Base-by-base conservation (phyloP, 2,888 invertebrate species). In the Buathra laborator region DNA sequence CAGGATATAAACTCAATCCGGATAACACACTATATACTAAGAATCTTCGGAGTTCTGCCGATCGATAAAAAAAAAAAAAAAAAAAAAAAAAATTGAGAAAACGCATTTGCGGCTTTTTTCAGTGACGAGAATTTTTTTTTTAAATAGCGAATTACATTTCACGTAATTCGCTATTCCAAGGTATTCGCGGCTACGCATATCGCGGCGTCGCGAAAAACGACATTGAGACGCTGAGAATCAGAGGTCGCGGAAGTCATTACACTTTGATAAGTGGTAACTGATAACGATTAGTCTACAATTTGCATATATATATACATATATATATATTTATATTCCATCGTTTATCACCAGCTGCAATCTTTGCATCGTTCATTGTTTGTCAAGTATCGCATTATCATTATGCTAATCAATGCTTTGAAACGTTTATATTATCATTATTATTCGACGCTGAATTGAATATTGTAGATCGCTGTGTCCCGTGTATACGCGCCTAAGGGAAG, bases 41-140 rank as follows among this genome's bases (percentile, higher is more conserved):
- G 62, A 62, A 62, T 32, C 14, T 7, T 19, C 62, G n/a, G 32
- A 62, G 62, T 6, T 59, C 59, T 62, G 12, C 29, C 62, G 62
- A 70, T 72, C 82, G 82, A 72, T 59, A 56, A 51, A 66, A 14
- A 59, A 53, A 72, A 53, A 72, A 62, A 24, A 56, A 51, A 66
- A n/a, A 62, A 56, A 51, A 66, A n/a, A 62, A 56, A 72, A 56
- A 72, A 62, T 68, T 56, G 46, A 62, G 72, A 51, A 68, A 78
- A 78, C 43, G 72, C 72, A 46, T 44, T 56, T 44, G 51, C 62
- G 59, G 44, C 67, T 59, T 48, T 72, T 82, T 29, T 9, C 56
- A 56, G 24, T 2, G 2, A 24, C 24, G 2, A 24, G 24, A 24
- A 3, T 24, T 24, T 53, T 5, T 67, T 66, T n/a, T 66, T 74